Conservation (phyloP, 2,888 invertebrate genomes). For the Atherix ibis region DNA sequence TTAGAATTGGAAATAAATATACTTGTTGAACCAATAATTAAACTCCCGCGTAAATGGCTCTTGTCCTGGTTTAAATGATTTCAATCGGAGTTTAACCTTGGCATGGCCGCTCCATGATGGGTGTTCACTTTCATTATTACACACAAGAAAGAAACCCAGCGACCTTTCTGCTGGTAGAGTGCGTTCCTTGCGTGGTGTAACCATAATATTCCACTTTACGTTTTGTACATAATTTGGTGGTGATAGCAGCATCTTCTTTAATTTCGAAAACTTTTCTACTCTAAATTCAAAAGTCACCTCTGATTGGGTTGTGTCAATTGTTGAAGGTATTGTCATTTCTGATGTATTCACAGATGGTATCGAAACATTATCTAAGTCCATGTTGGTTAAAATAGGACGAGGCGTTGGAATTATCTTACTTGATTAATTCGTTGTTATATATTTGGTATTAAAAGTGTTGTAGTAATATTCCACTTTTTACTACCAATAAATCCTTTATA, state of each 20-base stretch:
- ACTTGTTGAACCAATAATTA: conserved; percentile 93
- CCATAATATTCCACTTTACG: conserved; percentile 96
- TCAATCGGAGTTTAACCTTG: conserved; percentile 73
- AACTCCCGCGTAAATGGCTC: conserved; percentile 80
- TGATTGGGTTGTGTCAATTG: conserved; percentile 73
- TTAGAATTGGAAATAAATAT: no score
- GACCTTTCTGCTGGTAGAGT: conserved; percentile 26
- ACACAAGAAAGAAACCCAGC: conserved; percentile 75
- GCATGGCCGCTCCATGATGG: conserved; percentile 96
- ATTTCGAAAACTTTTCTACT: conserved; percentile 72
- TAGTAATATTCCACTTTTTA: no score
- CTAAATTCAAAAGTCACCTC: conserved; percentile 81
- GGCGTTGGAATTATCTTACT: no score
- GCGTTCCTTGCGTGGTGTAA: conserved; percentile 50
- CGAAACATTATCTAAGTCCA: no score
- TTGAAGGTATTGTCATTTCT: no score
- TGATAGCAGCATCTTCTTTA: conserved; percentile 70
- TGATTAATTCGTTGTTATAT: no score
- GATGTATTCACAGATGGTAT: no score
- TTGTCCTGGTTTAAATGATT: conserved; percentile 69
- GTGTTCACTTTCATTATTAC: conserved; percentile 94
- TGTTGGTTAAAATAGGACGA: no score
- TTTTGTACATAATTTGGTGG: conserved; percentile 85
- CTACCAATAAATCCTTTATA: no score
- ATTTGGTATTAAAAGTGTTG: no score